These are phyloP conservation scores for Macropodus opercularis DNA, from an alignment of 2,797 vertebrate species.

Conservation along the genomic window DNA sequence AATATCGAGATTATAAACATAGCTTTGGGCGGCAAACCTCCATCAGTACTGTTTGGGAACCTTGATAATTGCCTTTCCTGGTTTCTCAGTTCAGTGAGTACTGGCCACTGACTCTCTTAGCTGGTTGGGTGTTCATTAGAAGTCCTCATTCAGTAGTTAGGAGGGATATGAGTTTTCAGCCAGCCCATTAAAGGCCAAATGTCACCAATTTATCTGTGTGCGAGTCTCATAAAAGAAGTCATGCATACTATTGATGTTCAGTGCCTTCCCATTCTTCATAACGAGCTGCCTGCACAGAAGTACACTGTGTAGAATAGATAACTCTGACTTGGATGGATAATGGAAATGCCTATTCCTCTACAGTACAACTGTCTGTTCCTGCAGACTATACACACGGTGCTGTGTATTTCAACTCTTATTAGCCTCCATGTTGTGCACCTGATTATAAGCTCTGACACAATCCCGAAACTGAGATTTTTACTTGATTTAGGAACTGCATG, in stretches of 20 bases:
- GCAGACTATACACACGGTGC: neutral
- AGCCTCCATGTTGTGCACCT: no score
- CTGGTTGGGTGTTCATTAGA: conserved; percentile 79
- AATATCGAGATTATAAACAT: conserved; percentile 72
- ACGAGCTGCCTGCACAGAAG: conserved; percentile 62
- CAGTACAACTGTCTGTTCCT: conserved; percentile 47
- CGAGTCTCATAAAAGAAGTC: conserved; percentile 78
- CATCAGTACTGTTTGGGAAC: conserved; percentile 69
- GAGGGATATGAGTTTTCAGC: conserved; percentile 77
- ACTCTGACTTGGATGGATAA: conserved; percentile 55
- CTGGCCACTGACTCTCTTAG: conserved; percentile 72
- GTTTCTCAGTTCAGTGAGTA: conserved; percentile 77
- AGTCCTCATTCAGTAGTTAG: conserved; percentile 81
- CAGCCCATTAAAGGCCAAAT: conserved; percentile 81
- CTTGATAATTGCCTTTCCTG: conserved; percentile 77
- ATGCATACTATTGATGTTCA: conserved; percentile 78
- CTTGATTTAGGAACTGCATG: neutral
- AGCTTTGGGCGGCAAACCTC: conserved; percentile 62
- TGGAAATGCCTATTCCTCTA: conserved; percentile 45
- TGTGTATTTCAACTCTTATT: conserved; percentile 22
- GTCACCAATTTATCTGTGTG: conserved; percentile 77
- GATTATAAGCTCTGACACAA: no score
- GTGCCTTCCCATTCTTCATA: conserved; percentile 74
- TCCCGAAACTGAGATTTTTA: no score
- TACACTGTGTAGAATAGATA: conserved; percentile 48